Evolutionary conservation across 2,888 invertebrate species (phyloP).

Genomic region (Scelioninae gen. 1): DNA sequence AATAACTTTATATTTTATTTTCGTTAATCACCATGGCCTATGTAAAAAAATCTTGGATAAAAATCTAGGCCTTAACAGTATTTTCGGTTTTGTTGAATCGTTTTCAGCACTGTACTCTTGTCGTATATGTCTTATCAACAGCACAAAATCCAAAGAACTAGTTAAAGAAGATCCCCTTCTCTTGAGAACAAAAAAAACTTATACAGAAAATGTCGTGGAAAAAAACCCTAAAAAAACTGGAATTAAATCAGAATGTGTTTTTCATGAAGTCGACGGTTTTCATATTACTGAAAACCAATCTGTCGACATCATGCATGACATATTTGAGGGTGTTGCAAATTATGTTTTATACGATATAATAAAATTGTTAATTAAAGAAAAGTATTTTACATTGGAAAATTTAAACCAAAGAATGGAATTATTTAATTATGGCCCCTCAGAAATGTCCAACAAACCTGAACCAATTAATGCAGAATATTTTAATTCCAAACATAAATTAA

Average conservation of each 20-base stretch:
- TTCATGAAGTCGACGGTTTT: background rate
- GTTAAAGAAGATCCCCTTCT: background rate
- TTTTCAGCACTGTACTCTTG: constrained; percentile 20
- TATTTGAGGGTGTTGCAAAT: constrained; percentile 2
- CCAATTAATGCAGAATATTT: too few species aligned
- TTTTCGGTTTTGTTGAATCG: constrained; percentile 22
- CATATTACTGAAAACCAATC: background rate
- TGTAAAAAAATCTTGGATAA: too few species aligned
- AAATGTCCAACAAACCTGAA: background rate
- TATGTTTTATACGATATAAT: background rate
- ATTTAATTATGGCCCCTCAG: background rate
- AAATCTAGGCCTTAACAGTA: constrained; percentile 19
- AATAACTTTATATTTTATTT: too few species aligned
- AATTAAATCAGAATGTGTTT: background rate
- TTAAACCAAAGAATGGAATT: background rate
- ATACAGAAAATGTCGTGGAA: too few species aligned
- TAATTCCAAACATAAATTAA: too few species aligned
- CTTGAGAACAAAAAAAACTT: too few species aligned
- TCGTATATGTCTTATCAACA: constrained; percentile 7
- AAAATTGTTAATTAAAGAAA: background rate
- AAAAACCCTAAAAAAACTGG: too few species aligned
- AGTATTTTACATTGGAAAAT: background rate
- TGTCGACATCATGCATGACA: constrained; percentile 2
- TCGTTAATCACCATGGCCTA: too few species aligned
- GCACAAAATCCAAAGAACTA: background rate